A percentile compares a stretch with the other conserved stretches of the same genome.
Conservation (phyloP, 2,797 vertebrate species). For the Sebastes kiyomatsui region DNA sequence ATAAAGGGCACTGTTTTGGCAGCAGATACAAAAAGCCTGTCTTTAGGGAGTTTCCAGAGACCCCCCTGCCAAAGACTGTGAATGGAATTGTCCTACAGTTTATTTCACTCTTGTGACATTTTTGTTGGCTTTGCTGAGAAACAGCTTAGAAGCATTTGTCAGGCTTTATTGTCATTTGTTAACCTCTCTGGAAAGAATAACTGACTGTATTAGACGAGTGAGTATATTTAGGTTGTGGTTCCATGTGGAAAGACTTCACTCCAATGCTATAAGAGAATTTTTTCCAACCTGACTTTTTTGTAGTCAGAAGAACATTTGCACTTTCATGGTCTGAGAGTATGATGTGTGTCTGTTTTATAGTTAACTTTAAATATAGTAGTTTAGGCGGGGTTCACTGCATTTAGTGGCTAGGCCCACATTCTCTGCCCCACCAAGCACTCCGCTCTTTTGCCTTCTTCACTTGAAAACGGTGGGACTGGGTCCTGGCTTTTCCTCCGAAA, state of each 20-base stretch:
- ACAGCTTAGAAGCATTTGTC: constrained; percentile 15
- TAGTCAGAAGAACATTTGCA: constrained; percentile 20
- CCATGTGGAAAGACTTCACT: constrained; percentile 44
- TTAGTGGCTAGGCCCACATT: constrained; percentile 79
- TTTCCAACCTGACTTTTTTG: constrained; percentile 51
- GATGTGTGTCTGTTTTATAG: constrained; percentile 65
- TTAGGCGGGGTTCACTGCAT: constrained; percentile 83
- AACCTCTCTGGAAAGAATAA: constrained; percentile 12
- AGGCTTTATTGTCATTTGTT: constrained; percentile 10
- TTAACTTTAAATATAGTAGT: constrained; percentile 79
- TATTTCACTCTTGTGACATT: constrained; percentile 33
- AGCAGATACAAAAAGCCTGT: constrained; percentile 3
- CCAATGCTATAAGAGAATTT: constrained; percentile 1
- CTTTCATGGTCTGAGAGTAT: constrained; percentile 52
- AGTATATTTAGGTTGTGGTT: constrained; percentile 41
- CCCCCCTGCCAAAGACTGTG: constrained; percentile 22
- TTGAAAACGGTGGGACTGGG: constrained; percentile 44
- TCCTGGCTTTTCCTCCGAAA: constrained; percentile 49
- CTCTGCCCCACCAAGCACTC: constrained; percentile 64
- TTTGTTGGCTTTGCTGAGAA: constrained; percentile 25
- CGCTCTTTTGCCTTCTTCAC: constrained; percentile 53
- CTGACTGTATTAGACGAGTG: constrained; percentile 17
- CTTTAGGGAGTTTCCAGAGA: constrained; percentile 14
- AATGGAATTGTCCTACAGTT: constrained; percentile 18
- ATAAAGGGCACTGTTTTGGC: constrained; percentile 39